Evolutionary conservation across 2,797 vertebrate species (phyloP).

Genomic region (Sandelia bainsii): DNA sequence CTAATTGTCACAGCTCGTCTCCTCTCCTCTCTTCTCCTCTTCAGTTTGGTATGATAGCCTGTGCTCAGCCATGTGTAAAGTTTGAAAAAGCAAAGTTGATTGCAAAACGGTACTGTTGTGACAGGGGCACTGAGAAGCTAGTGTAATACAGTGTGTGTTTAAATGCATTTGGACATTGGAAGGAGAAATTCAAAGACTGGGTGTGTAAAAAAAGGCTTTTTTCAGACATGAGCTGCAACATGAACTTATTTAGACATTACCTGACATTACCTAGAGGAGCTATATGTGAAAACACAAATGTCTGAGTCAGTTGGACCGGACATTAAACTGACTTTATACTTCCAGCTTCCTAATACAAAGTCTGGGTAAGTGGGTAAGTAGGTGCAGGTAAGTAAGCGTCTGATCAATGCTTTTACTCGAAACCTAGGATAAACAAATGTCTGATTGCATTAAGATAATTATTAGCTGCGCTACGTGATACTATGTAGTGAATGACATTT

Average conservation of each 20-base stretch:
- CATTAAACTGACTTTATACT: no score
- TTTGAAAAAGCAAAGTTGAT: constrained; percentile 62
- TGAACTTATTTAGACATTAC: no score
- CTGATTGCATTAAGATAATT: constrained; percentile 60
- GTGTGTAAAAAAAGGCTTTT: no score
- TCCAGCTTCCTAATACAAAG: no score
- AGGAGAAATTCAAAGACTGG: background rate
- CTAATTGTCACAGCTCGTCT: constrained; percentile 50
- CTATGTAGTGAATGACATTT: constrained; percentile 34
- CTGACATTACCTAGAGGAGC: no score
- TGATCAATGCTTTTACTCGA: constrained; percentile 7
- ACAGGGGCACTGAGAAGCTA: constrained; percentile 62
- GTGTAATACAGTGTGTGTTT: constrained; percentile 51
- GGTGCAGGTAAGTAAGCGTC: constrained; percentile 1
- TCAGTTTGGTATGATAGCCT: constrained; percentile 34
- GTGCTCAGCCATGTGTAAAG: constrained; percentile 60
- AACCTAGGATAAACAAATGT: constrained; percentile 47
- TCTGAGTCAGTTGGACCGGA: no score
- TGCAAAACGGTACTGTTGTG: constrained; percentile 68
- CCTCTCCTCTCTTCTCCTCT: constrained; percentile 4
- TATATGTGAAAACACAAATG: no score
- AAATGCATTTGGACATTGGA: constrained; percentile 13
- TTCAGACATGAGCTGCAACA: no score
- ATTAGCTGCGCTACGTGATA: constrained; percentile 40
- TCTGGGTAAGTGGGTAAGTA: no score